phyloP scores from a whole-genome alignment of 2,888 invertebrate genomes.

The Drosophila mettleri region DNA sequence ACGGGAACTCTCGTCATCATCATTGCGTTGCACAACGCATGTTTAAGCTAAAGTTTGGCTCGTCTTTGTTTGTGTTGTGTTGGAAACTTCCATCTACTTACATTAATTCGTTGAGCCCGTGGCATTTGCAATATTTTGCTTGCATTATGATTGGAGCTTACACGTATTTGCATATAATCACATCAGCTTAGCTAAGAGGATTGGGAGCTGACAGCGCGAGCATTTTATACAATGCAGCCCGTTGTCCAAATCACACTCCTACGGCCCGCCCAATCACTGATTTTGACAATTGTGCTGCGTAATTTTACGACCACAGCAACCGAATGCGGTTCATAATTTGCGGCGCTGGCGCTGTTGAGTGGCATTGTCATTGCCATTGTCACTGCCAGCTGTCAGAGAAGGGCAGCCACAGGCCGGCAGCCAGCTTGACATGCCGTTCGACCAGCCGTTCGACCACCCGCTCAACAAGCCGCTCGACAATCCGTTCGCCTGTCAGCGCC shows the following conservation, averaged over 20 bases:
- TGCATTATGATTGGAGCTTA: conserved; percentile 16
- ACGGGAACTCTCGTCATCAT: conserved; percentile 32
- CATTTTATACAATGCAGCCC: conserved; percentile 3
- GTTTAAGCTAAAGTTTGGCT: conserved; percentile 9
- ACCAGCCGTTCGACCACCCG: conserved; percentile 24
- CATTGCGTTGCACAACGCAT: conserved; percentile 53
- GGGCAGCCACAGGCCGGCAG: conserved; percentile 23
- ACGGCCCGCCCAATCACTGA: not conserved
- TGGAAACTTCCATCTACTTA: not conserved
- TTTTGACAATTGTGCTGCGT: conserved; percentile 59
- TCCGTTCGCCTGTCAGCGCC: conserved; percentile 53
- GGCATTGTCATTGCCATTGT: conserved; percentile 65
- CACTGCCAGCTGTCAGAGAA: conserved; percentile 51
- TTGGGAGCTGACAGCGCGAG: conserved; percentile 4
- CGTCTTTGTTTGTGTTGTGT: conserved; percentile 7
- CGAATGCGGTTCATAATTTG: conserved; percentile 46
- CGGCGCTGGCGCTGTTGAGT: conserved; percentile 31
- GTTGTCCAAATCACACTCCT: not conserved
- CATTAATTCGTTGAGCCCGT: conserved; percentile 5
- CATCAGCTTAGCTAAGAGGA: conserved; percentile 30
- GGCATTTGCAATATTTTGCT: conserved; percentile 20
- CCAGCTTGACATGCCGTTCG: conserved; percentile 15
- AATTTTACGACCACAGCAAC: conserved; percentile 44
- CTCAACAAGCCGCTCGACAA: conserved; percentile 26
- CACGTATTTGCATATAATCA: conserved; percentile 36